phyloP scores from a whole-genome alignment of 2,888 invertebrate species.

The Baccha elongata region DNA sequence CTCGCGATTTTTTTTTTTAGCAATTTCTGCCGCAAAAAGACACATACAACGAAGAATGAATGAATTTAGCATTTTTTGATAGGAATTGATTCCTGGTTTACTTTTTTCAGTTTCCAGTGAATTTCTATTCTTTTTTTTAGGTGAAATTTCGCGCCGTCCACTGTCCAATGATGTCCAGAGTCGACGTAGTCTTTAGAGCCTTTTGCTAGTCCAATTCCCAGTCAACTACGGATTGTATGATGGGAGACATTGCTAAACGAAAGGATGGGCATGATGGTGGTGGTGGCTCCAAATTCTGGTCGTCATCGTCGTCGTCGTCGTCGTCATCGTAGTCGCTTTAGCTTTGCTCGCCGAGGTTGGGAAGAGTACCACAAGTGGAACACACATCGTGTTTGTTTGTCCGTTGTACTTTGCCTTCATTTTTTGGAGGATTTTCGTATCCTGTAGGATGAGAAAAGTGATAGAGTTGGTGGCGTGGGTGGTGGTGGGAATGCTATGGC shows the following conservation, averaged over 20 bases:
- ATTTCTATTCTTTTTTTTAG: slow-evolving; percentile 70
- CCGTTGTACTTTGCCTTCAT: slow-evolving; percentile 63
- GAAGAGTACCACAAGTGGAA: slow-evolving; percentile 73
- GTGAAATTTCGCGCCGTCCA: slow-evolving; percentile 70
- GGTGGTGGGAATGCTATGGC: slow-evolving; percentile 20
- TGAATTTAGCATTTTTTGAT: slow-evolving; percentile 74
- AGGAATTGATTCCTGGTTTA: slow-evolving; percentile 74
- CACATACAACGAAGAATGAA: slow-evolving; percentile 73
- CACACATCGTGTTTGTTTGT: slow-evolving; percentile 73
- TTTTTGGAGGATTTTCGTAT: slow-evolving; percentile 69
- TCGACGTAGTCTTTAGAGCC: slow-evolving; percentile 65
- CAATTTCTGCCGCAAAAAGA: slow-evolving; percentile 74
- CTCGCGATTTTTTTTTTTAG: slow-evolving; percentile 52
- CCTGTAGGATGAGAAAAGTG: slow-evolving; percentile 62
- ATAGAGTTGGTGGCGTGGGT: slow-evolving; percentile 47
- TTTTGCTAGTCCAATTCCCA: slow-evolving; percentile 63
- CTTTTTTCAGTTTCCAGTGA: slow-evolving; percentile 62
- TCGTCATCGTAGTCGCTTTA: slow-evolving; percentile 19
- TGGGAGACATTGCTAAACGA: slow-evolving; percentile 33
- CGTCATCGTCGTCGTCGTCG: slow-evolving; percentile 42
- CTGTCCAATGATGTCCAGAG: slow-evolving; percentile 35
- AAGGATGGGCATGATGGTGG: slow-evolving; percentile 25
- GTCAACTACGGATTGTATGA: slow-evolving; percentile 52
- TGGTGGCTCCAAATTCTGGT: slow-evolving; percentile 58
- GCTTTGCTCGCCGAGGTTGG: slow-evolving; percentile 37